Conservation (phyloP, 2,797 vertebrate species). For the Arremon brunneinucha region DNA sequence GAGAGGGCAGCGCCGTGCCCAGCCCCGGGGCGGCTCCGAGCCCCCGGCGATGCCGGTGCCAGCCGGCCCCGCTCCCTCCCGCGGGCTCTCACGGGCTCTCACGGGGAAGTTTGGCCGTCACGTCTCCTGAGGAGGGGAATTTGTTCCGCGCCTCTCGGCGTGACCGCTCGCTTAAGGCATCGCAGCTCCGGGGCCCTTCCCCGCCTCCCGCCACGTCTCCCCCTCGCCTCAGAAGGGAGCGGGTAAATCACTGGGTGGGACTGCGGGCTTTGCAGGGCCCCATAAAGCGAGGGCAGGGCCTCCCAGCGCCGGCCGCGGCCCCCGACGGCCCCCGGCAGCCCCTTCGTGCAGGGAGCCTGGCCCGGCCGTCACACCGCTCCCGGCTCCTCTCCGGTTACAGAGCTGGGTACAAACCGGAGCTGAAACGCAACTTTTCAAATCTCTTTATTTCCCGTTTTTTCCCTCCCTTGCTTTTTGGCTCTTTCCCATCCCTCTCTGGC, state of each 20-base stretch:
- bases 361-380: not conserved
- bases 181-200: not conserved
- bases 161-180: not conserved
- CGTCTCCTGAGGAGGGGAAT: not conserved
- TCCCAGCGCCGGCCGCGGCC: not conserved
- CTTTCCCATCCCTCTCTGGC: conserved; percentile 5
- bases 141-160: not conserved
- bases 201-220: not conserved
- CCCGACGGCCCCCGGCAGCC: not conserved
- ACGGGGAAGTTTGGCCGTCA: not conserved
- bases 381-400: not conserved
- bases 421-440: not conserved
- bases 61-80: not conserved
- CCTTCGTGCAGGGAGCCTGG: not conserved
- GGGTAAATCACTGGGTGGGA: not conserved
- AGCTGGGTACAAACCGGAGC: not conserved
- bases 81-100: not conserved
- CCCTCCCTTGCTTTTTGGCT: not conserved
- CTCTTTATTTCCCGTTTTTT: not conserved
- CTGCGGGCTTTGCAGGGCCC: not conserved
- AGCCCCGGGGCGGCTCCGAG: not conserved
- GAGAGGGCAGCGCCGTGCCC: not conserved
- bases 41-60: not conserved
- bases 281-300: not conserved
- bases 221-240: not conserved